Evolutionary conservation across 2,113 vertebrate genomes (phyloP).

Genomic region (Ovis aries): DNA sequence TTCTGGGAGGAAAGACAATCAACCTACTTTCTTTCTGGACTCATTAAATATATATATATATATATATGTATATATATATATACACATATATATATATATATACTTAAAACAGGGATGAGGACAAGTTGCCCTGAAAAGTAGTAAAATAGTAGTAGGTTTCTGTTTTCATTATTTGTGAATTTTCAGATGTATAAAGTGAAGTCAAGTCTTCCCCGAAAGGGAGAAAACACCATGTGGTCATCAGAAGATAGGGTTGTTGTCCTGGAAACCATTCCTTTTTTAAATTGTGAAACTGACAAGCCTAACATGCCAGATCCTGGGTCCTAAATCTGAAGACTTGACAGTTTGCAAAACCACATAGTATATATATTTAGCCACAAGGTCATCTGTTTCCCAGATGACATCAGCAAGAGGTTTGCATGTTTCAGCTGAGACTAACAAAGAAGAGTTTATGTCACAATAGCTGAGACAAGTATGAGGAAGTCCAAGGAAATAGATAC

Average conservation of each 20-base stretch:
- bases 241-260: neutral
- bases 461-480: neutral
- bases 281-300: neutral
- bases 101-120: neutral
- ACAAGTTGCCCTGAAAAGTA: neutral
- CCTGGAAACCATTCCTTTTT: neutral
- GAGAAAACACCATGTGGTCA: neutral
- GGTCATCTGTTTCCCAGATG: neutral
- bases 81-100: no score
- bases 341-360: neutral
- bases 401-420: neutral
- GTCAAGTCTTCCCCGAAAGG: neutral
- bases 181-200: neutral
- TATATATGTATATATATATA: no score
- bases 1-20: neutral
- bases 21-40: neutral
- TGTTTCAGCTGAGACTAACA: slow-evolving; percentile 37
- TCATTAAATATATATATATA: neutral
- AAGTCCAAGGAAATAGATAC: neutral
- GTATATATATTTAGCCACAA: neutral
- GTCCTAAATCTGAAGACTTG: neutral
- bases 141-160: neutral
- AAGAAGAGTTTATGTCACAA: neutral
- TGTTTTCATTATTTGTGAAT: neutral
- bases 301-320: neutral